These are phyloP conservation scores for Anhinga rufa DNA, from an alignment of 2,113 vertebrate genomes.

Conservation along the genomic window DNA sequence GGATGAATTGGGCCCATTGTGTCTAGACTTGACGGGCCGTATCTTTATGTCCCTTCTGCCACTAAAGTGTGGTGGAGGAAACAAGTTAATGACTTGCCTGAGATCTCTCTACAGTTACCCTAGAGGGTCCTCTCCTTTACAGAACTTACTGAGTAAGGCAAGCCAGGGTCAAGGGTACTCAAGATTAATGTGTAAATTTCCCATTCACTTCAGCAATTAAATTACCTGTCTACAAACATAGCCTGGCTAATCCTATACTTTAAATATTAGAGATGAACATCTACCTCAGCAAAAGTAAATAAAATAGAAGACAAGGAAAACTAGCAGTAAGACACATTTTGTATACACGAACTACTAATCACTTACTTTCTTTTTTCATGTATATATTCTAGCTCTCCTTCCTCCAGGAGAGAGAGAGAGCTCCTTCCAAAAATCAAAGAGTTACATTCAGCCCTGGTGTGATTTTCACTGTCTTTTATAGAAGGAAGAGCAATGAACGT, in stretches of 20 bases:
- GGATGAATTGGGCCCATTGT: conserved; percentile 33
- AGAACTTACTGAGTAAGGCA: neutral
- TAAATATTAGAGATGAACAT: neutral
- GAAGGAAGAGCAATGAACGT: neutral
- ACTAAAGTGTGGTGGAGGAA: neutral
- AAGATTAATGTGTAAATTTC: neutral
- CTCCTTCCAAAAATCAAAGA: neutral
- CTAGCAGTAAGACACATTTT: neutral
- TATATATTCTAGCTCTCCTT: neutral
- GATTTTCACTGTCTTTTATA: neutral
- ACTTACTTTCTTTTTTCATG: neutral
- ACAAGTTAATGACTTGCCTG: neutral
- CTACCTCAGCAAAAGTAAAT: neutral
- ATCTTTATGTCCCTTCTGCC: neutral
- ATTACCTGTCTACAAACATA: neutral
- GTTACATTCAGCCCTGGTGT: neutral
- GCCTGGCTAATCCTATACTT: neutral
- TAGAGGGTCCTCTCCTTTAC: neutral
- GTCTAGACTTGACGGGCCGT: neutral
- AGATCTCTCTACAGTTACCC: neutral
- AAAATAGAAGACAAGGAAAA: neutral
- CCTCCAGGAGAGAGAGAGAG: neutral
- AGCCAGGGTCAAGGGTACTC: neutral
- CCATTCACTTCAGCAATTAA: neutral
- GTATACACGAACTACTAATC: neutral